Evolutionary conservation across 2,888 invertebrate genomes (phyloP).

Genomic region (Sinotaia quadrata): DNA sequence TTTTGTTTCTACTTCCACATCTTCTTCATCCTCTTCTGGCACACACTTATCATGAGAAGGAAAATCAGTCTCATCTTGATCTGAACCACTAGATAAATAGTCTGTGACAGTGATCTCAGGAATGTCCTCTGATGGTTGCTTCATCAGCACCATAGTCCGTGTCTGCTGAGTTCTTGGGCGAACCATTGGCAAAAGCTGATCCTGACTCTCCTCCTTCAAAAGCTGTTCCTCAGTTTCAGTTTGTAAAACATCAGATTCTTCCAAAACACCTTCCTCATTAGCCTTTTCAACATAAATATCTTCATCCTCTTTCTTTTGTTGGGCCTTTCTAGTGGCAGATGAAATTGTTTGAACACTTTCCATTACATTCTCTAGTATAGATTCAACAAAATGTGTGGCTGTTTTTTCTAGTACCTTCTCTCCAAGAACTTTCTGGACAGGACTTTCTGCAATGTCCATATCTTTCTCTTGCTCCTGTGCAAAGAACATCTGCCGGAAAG

Average conservation of each 20-base stretch:
- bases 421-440: slow-evolving; percentile 28
- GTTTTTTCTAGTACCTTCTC: slow-evolving; percentile 53
- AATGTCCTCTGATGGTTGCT: slow-evolving; percentile 71
- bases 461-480: slow-evolving; percentile 29
- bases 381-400: slow-evolving; percentile 64
- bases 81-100: slow-evolving; percentile 72
- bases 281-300: slow-evolving; percentile 13
- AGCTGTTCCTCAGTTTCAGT: background rate
- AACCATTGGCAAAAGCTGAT: slow-evolving; percentile 7
- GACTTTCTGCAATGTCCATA: slow-evolving; percentile 1
- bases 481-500: slow-evolving; percentile 56
- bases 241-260: background rate
- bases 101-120: slow-evolving; percentile 79
- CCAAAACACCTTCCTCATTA: slow-evolving; percentile 14
- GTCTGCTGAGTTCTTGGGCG: slow-evolving; percentile 1
- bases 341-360: slow-evolving; percentile 48
- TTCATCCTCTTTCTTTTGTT: slow-evolving; percentile 39
- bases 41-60: slow-evolving; percentile 32
- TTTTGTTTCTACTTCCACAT: slow-evolving; percentile 36
- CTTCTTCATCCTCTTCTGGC: slow-evolving; percentile 43
- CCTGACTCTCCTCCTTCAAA: slow-evolving; percentile 46
- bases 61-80: slow-evolving; percentile 47
- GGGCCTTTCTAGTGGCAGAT: slow-evolving; percentile 35
- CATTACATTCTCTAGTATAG: slow-evolving; percentile 64
- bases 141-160: slow-evolving; percentile 37